Evolutionary conservation across 2,888 invertebrate species (phyloP), one percentile per base, ranked within the genome.

Genomic region (Synergus umbraculus): DNA sequence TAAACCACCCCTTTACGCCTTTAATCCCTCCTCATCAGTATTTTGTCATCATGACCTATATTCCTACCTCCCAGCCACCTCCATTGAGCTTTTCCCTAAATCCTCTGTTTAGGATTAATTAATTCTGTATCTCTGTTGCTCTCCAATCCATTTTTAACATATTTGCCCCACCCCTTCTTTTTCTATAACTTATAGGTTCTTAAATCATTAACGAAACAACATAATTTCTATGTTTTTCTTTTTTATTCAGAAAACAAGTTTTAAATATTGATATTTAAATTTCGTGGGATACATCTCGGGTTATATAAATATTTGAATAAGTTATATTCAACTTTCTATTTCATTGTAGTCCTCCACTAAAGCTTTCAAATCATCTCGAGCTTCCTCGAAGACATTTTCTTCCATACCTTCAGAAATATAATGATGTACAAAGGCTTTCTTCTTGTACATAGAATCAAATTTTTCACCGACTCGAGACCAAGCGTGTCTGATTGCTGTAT

Each of bases 361-460:
- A 29, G 95, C 94, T 76, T 95, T 95, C 84, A 97, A 93, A 92
- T 97, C 96, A 89, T 97, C 96, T 43, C 96, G 93, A 37, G 97
- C 97, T 90, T 97, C 96, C 9, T 95, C 94, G 92, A 97, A 97
- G 92, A 97, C 97, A 0, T 96, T 96, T 90, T 96, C 96, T 89
- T 96, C 96, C 96, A 96, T 96, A 78, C 96, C 97, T 91, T 96
- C 96, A 66, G 95, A 96, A 66, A 95, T 95, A 92, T 96, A 97
- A 97, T 96, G 95, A 89, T 95, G 95, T 58, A 95, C 95, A 87
- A 95, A 95, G 69, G 95, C 95, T 76, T 95, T 90, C 91, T 95
- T 95, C 82, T 95, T 94, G 90, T 95, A 95, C 94, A 95, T 95
- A 84, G 95, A 91, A 87, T 95, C 95, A 88, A 95, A 95, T 90